Percentiles rank a stretch among this genome's conserved stretches.
These are phyloP conservation scores for Adelognathus sp. DNA, from an alignment of 2,888 invertebrate genomes.

Conservation along the genomic window DNA sequence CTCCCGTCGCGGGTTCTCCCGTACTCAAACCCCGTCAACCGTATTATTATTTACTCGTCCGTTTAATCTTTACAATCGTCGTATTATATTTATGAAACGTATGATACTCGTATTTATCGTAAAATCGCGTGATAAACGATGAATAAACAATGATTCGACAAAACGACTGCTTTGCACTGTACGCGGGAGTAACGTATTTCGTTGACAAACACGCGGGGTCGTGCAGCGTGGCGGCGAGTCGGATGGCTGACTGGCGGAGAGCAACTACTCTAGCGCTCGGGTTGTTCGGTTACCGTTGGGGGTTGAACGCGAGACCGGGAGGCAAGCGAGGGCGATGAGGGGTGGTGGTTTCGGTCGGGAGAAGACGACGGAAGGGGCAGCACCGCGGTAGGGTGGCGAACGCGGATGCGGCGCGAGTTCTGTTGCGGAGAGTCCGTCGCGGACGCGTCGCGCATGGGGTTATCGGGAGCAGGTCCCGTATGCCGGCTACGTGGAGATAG, in stretches of 20 bases:
- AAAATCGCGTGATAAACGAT: neutral
- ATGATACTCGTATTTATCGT: neutral
- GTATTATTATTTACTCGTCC: too few species aligned
- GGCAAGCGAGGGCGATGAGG: too few species aligned
- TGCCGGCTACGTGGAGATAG: constrained; percentile 37
- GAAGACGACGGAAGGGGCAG: constrained; percentile 49
- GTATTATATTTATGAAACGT: neutral
- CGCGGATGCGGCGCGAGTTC: constrained; percentile 32
- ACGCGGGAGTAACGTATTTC: constrained; percentile 56
- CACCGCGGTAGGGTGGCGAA: constrained; percentile 43
- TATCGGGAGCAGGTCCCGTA: constrained; percentile 9
- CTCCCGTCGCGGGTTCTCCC: constrained; percentile 8
- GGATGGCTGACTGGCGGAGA: constrained; percentile 79
- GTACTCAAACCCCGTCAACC: too few species aligned
- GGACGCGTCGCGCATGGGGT: constrained; percentile 30
- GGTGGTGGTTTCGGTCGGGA: constrained; percentile 52
- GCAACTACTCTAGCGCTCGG: constrained; percentile 74
- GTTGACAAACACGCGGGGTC: constrained; percentile 68
- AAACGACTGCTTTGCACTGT: constrained; percentile 35
- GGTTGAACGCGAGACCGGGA: constrained; percentile 54
- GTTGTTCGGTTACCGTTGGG: constrained; percentile 65
- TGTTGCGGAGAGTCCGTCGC: constrained; percentile 20
- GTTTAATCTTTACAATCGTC: too few species aligned
- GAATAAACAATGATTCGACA: constrained; percentile 11
- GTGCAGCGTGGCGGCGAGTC: constrained; percentile 78